Conservation (phyloP, 64 coral and sea anemone genomes). For the Stylophora pistillata region DNA sequence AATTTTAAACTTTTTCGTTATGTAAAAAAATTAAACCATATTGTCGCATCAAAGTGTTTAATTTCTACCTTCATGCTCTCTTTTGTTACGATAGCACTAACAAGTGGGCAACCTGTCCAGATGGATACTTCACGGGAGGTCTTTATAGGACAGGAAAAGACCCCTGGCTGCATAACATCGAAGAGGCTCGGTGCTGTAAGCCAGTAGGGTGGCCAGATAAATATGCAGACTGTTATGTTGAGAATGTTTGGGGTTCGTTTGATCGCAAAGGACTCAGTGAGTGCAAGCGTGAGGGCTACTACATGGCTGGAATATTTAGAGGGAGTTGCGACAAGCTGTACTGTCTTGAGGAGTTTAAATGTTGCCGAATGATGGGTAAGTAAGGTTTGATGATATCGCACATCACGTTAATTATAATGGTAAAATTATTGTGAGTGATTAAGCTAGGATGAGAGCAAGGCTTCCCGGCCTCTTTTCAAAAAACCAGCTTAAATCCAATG, state of each 20-base stretch:
- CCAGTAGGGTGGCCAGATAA: background rate
- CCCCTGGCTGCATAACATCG: slow-evolving; percentile 33
- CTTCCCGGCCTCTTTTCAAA: background rate
- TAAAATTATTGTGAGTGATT: no score
- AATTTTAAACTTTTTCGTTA: no score
- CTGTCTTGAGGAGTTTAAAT: slow-evolving; percentile 12
- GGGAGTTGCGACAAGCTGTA: background rate
- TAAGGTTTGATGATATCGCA: background rate
- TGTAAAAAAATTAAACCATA: no score
- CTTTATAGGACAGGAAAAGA: background rate
- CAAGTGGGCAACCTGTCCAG: slow-evolving; percentile 21
- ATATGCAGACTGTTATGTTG: slow-evolving; percentile 23
- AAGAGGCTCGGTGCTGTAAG: slow-evolving; percentile 27
- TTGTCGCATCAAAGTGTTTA: background rate
- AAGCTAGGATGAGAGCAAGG: background rate
- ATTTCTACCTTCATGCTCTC: background rate
- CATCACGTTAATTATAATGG: no score
- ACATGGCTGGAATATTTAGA: slow-evolving; percentile 29
- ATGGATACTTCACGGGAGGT: slow-evolving; percentile 44
- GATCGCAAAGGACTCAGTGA: slow-evolving; percentile 21
- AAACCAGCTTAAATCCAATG: background rate
- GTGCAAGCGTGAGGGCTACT: slow-evolving; percentile 41
- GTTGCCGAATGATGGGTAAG: background rate
- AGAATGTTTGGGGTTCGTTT: slow-evolving; percentile 14
- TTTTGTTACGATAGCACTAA: background rate